These are phyloP conservation scores for Podocnemis expansa DNA, from an alignment of 2,113 vertebrate species.

Conservation along the genomic window DNA sequence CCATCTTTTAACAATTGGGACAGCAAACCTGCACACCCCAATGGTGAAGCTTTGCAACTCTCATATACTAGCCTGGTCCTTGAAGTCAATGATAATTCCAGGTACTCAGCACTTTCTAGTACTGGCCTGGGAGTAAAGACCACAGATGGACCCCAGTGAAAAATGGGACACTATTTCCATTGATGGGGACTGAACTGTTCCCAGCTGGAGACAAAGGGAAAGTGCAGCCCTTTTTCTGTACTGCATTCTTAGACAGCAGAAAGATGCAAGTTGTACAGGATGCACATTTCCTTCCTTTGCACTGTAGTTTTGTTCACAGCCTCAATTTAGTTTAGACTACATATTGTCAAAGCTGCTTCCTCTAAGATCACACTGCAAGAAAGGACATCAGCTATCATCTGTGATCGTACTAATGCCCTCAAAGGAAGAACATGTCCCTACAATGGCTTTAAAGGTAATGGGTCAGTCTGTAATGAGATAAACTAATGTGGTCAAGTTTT, in stretches of 20 bases:
- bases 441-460: background rate
- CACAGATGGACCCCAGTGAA: background rate
- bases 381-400: background rate
- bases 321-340: background rate
- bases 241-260: background rate
- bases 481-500: background rate
- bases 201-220: background rate
- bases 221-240: background rate
- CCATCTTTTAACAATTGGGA: background rate
- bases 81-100: constrained; percentile 9
- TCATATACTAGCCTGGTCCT: background rate
- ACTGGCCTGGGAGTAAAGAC: background rate
- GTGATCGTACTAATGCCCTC: constrained; percentile 31
- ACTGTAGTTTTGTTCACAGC: background rate
- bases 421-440: constrained; percentile 15
- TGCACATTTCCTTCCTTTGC: background rate
- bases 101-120: background rate
- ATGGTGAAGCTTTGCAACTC: background rate
- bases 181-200: background rate
- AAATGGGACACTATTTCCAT: background rate
- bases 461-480: background rate
- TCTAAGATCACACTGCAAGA: background rate
- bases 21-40: background rate
- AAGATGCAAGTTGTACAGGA: background rate
- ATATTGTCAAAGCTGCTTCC: constrained; percentile 36